Conservation (phyloP, 2,113 vertebrate genomes). For the Helogale parvula region DNA sequence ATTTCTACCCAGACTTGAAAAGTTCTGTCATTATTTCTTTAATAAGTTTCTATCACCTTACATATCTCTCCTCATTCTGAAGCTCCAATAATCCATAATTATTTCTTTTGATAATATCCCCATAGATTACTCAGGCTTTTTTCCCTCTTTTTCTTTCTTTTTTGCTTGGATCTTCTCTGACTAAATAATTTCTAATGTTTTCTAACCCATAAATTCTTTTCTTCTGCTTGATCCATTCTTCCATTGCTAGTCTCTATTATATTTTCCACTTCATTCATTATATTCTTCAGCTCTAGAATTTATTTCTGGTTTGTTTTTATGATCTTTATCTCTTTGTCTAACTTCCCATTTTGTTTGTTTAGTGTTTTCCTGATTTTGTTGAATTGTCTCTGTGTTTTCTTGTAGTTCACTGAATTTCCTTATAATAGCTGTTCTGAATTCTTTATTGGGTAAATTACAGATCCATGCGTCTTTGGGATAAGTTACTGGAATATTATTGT, state of each 20-base stretch:
- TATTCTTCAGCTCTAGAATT: not conserved
- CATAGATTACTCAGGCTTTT: not conserved
- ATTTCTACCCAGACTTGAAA: not conserved
- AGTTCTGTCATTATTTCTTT: not conserved
- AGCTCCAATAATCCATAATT: not conserved
- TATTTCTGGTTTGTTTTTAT: not conserved
- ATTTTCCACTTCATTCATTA: not conserved
- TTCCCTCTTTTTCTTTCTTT: not conserved
- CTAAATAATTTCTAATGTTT: not conserved
- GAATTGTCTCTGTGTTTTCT: not conserved
- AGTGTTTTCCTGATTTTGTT: not conserved
- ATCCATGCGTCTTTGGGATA: not conserved
- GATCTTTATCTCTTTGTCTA: not conserved
- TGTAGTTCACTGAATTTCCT: not conserved
- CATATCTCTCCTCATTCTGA: not conserved
- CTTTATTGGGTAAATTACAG: not conserved
- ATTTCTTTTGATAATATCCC: not conserved
- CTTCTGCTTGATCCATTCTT: not conserved
- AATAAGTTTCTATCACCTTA: not conserved
- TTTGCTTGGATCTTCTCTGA: not conserved
- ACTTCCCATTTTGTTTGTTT: not conserved
- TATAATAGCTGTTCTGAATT: not conserved
- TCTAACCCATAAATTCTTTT: not conserved
- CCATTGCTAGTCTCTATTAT: not conserved
- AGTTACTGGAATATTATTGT: not conserved